Conservation (phyloP, 2,888 invertebrate genomes). For the Drosophila merina region DNA sequence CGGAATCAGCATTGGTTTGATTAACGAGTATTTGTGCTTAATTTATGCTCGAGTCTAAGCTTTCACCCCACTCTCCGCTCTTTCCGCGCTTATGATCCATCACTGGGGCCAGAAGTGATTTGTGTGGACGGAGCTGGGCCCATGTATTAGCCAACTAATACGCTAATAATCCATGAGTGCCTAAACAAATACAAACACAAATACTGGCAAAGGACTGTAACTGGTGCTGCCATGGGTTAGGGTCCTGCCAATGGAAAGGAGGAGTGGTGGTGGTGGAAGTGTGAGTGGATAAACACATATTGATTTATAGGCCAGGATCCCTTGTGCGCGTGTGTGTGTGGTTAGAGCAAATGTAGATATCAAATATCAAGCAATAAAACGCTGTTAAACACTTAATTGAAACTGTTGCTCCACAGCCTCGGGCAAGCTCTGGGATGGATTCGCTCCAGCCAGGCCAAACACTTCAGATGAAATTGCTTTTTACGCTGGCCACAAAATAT, state of each 20-base stretch:
- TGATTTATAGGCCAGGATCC: constrained; percentile 63
- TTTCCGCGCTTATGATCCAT: constrained; percentile 65
- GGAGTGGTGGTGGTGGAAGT: constrained; percentile 5
- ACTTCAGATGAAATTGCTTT: constrained; percentile 70
- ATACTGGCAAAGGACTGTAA: constrained; percentile 11
- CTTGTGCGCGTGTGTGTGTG: constrained; percentile 14
- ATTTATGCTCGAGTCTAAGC: constrained; percentile 68
- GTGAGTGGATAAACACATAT: constrained; percentile 47
- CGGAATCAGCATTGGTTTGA: constrained; percentile 70
- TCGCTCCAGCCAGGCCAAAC: constrained; percentile 36
- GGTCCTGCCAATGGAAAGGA: background rate
- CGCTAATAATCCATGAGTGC: constrained; percentile 76
- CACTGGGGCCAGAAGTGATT: constrained; percentile 43
- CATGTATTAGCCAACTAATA: constrained; percentile 71
- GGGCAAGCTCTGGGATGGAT: constrained; percentile 6
- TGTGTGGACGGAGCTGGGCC: constrained; percentile 24
- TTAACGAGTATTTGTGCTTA: constrained; percentile 75
- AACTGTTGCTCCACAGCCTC: constrained; percentile 67
- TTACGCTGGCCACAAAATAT: constrained; percentile 46
- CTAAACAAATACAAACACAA: constrained; percentile 58
- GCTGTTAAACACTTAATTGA: constrained; percentile 76
- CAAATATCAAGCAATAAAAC: constrained; percentile 74
- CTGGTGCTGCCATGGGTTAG: constrained; percentile 15
- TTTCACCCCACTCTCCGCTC: constrained; percentile 14
- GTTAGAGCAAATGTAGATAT: constrained; percentile 52